phyloP scores from a whole-genome alignment of 2,888 invertebrate species.

The Synergus laeviventris region DNA sequence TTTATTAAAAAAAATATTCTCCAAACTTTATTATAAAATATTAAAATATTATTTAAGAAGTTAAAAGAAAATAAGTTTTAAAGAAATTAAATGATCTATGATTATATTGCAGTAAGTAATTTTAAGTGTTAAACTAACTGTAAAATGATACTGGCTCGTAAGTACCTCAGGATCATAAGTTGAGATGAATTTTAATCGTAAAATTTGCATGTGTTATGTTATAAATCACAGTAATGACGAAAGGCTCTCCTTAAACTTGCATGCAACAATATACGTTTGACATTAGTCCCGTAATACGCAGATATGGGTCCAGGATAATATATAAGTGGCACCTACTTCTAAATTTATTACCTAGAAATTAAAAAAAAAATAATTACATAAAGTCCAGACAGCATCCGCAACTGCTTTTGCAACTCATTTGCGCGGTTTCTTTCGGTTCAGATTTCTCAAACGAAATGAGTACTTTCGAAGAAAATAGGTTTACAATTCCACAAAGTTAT shows the following conservation, averaged over 20 bases:
- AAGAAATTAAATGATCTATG: too few relatives aligned
- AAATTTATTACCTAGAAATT: conserved; percentile 20
- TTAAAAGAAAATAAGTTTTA: neutral
- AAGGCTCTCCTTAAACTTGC: neutral
- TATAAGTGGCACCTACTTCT: conserved; percentile 28
- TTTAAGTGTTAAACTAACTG: conserved; percentile 9
- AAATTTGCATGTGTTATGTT: neutral
- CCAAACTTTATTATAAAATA: too few relatives aligned
- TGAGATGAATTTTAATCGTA: conserved; percentile 9
- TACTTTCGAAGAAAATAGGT: neutral
- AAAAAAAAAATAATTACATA: conserved; percentile 5
- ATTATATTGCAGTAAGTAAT: neutral
- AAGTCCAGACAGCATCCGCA: neutral
- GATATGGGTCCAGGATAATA: neutral
- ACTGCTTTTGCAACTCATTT: neutral
- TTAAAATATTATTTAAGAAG: neutral
- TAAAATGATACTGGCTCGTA: neutral
- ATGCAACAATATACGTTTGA: neutral
- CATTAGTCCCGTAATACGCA: conserved; percentile 1
- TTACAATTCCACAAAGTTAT: neutral
- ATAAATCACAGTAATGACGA: conserved; percentile 20
- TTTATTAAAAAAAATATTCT: too few relatives aligned
- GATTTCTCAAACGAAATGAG: conserved; percentile 78
- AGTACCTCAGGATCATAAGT: neutral
- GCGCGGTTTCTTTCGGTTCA: conserved; percentile 76